A percentile compares a stretch with the other conserved stretches of the same genome.
phyloP scores from a whole-genome alignment of 2,888 invertebrate species.

The Spatulosminthurus flaviceps region DNA sequence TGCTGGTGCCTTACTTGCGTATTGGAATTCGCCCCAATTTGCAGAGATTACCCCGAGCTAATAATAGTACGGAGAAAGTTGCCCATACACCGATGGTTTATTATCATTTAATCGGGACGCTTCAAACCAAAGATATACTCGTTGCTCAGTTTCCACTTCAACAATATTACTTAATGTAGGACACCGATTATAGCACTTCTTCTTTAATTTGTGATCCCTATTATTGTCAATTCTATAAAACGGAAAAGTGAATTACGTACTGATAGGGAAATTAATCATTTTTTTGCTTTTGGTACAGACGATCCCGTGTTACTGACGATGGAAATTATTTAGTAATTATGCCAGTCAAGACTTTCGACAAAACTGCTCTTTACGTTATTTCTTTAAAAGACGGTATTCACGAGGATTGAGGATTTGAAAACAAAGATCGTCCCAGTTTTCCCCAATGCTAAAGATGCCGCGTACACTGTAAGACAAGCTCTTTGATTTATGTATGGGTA shows the following conservation, averaged over 20 bases:
- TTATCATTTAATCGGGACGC: conserved; percentile 70
- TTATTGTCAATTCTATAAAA: no score
- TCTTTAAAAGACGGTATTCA: conserved; percentile 19
- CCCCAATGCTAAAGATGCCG: not conserved
- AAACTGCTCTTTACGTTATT: conserved; percentile 8
- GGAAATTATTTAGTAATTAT: conserved; percentile 86
- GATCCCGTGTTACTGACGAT: conserved; percentile 87
- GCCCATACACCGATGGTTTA: conserved; percentile 68
- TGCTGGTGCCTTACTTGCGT: no score
- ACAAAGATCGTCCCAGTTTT: conserved; percentile 22
- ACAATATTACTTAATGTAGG: conserved; percentile 63
- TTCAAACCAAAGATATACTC: conserved; percentile 68
- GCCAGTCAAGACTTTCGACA: conserved; percentile 70
- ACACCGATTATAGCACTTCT: not conserved
- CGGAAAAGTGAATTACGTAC: no score
- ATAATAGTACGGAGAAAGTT: conserved; percentile 3
- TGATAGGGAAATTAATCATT: conserved; percentile 59
- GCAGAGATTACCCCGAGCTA: no score
- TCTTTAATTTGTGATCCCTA: not conserved
- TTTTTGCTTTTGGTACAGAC: no score
- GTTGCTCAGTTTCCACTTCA: conserved; percentile 69
- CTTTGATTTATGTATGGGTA: no score
- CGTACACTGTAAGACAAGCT: not conserved
- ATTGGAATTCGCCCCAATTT: no score
- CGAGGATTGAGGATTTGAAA: not conserved